Base-by-base conservation (phyloP, 2,113 vertebrate species). In the Myocastor coypus region DNA sequence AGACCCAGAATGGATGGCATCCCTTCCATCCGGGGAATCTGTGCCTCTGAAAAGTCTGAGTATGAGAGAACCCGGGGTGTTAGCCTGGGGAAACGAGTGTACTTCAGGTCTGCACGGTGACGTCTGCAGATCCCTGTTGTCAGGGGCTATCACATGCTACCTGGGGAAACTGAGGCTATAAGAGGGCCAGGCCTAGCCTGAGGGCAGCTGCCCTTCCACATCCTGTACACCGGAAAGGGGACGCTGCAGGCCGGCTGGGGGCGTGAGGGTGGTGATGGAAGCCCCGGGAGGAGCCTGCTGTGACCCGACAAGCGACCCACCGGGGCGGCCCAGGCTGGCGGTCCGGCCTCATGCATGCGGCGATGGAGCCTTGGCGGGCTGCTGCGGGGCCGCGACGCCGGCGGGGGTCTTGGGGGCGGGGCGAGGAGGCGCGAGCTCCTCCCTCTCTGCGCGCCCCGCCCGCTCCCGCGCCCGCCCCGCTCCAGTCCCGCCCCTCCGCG, bases 401-500 rank as follows among this genome's bases (percentile, higher is more conserved):
- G n/a, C 68, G 17, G 16, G 55, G 17, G 40, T 52, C 57, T 20
- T 3, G 55, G 20, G 22, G n/a, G 24, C 20, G 24, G 50, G 78
- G 50, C 28, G 82, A 20, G 81, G 24, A 40, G 50, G 37, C 9
- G 37, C 37, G 22, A 3, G 73, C 87, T 78, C 94, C 93, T 17
- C 75, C 75, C 42, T 9, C 75, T 22, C 26, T 14, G 9, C 40
- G 4, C 20, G 22, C 40, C 13, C 73, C 40, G 40, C 69, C 26
- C 63, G 8, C 7, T 1, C 71, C 71, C 63, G 8, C 7, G 9
- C 71, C 71, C 71, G 20, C 7, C 71, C 42, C 82, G 59, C 91
- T 19, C 87, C 94, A 63, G 6, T 11, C 37, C 71, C 71, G 20
- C 37, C 75, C 96, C 95, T 95, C 92, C 81, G 95, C 96, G 86